Evolutionary conservation across 2,888 invertebrate species (phyloP).

Genomic region (Odontocolon sp.): DNA sequence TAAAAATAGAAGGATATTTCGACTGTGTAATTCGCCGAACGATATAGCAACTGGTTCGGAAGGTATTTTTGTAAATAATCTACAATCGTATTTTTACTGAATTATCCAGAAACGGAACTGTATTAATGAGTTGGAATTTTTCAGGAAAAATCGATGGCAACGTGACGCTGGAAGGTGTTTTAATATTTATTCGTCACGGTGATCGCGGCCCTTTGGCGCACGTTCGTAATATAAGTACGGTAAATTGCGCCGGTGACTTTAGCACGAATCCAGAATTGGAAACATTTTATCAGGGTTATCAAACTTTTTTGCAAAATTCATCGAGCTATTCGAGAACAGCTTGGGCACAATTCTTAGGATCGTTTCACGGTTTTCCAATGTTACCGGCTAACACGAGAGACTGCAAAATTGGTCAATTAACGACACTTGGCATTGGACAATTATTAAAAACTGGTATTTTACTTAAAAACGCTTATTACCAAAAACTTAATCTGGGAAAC

Average conservation of each 20-base stretch:
- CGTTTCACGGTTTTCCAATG: constrained; percentile 92
- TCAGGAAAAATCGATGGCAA: constrained; percentile 82
- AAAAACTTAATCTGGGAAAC: constrained; percentile 80
- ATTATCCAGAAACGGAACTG: too few species aligned
- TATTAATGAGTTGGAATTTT: constrained; percentile 62
- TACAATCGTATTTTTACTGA: neutral
- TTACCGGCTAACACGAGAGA: constrained; percentile 86
- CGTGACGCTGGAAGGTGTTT: constrained; percentile 86
- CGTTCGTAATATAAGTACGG: constrained; percentile 88
- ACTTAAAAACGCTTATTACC: constrained; percentile 84
- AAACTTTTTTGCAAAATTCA: constrained; percentile 74
- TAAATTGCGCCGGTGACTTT: constrained; percentile 88
- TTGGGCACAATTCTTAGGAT: constrained; percentile 89
- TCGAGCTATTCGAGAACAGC: constrained; percentile 77
- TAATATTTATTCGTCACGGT: constrained; percentile 92
- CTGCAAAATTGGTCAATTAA: constrained; percentile 93
- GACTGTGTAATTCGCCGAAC: constrained; percentile 88
- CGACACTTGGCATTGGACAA: constrained; percentile 91
- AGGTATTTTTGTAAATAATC: constrained; percentile 83
- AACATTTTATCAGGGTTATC: constrained; percentile 72
- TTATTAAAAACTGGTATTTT: constrained; percentile 89
- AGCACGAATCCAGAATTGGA: constrained; percentile 69
- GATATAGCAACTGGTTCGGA: constrained; percentile 88
- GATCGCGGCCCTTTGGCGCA: constrained; percentile 94
- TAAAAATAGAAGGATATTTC: constrained; percentile 86